Conservation (phyloP, 2,888 invertebrate species). For the Anticlea derivata region DNA sequence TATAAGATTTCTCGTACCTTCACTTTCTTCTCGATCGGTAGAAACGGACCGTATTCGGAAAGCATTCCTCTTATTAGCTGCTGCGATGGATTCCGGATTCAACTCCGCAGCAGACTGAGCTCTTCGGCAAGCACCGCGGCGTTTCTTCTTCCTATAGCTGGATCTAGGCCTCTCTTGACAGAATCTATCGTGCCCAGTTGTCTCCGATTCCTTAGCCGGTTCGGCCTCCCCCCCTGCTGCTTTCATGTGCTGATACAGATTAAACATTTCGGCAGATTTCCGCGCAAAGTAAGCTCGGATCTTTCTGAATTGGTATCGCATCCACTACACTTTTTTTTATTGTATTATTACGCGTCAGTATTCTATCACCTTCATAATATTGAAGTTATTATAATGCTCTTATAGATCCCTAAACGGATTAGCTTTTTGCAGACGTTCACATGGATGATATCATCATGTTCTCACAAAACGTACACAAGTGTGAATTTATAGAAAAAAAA, state of each 20-base stretch:
- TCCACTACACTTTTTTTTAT: constrained; percentile 36
- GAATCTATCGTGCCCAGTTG: constrained; percentile 92
- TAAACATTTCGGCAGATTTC: constrained; percentile 86
- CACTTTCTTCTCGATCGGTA: constrained; percentile 84
- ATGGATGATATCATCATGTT: not conserved
- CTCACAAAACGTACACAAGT: not conserved
- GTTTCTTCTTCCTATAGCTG: constrained; percentile 80
- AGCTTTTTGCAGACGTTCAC: not conserved
- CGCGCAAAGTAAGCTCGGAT: constrained; percentile 47
- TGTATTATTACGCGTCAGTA: not conserved
- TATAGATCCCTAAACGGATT: constrained; percentile 4
- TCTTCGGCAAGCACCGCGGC: constrained; percentile 84
- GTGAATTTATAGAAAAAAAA: not conserved
- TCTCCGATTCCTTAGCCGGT: constrained; percentile 81
- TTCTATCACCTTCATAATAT: not conserved
- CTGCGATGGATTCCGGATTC: constrained; percentile 85
- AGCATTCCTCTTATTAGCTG: constrained; percentile 86
- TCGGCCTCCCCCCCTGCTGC: constrained; percentile 80
- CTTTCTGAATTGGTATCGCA: constrained; percentile 52
- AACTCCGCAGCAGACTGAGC: constrained; percentile 88
- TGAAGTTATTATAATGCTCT: not conserved
- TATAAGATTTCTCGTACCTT: constrained; percentile 53
- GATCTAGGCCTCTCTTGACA: constrained; percentile 86
- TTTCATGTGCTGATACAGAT: constrained; percentile 88
- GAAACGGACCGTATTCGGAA: constrained; percentile 86